Percentiles rank a stretch among this genome's conserved stretches.
phyloP scores from a whole-genome alignment of 2,888 invertebrate species.

The Schizaphis graminum region DNA sequence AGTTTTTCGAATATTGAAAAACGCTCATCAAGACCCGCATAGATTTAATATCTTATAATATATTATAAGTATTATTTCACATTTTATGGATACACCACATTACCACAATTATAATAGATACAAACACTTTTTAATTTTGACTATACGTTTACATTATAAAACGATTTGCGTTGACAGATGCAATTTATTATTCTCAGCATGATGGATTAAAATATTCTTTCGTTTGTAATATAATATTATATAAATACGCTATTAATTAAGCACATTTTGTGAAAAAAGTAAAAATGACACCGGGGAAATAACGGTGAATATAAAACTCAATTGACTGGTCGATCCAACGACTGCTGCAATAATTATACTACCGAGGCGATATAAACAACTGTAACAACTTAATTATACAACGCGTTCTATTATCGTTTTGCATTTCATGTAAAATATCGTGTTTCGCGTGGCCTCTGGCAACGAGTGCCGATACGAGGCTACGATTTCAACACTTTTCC shows the following conservation, averaged over 20 bases:
- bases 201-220: neutral
- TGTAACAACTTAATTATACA: neutral
- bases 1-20: neutral
- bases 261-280: neutral
- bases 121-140: neutral
- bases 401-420: neutral
- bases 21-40: neutral
- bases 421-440: neutral
- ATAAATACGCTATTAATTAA: neutral
- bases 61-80: neutral
- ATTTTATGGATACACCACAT: neutral
- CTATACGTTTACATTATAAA: neutral
- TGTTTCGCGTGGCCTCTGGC: neutral
- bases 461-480: neutral
- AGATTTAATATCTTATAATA: neutral
- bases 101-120: neutral
- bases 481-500: neutral
- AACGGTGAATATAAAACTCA: slow-evolving; percentile 9
- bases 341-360: neutral
- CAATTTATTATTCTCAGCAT: neutral
- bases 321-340: neutral
- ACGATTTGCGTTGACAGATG: neutral
- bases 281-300: neutral
- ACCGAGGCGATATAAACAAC: neutral
- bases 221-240: neutral